phyloP scores from a whole-genome alignment of 1,140 invertebrate genomes.

The Drosophila funebris region DNA sequence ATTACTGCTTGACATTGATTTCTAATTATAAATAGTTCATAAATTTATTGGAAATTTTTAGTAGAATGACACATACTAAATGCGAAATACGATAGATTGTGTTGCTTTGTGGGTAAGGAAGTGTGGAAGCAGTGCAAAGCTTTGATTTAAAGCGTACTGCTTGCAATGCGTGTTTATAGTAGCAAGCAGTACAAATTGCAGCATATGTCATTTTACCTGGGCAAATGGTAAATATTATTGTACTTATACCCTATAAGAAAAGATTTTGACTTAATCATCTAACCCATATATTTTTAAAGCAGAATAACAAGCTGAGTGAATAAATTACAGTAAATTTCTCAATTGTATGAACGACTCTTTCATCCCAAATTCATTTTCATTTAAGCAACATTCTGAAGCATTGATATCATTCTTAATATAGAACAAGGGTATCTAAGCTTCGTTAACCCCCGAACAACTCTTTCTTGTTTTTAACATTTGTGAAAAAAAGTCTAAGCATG shows the following conservation, averaged over 20 bases:
- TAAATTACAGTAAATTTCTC: no score
- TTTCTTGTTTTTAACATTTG: background rate
- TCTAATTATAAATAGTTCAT: conserved; percentile 3
- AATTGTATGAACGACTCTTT: no score
- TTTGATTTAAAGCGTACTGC: background rate
- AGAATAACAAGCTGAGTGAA: no score
- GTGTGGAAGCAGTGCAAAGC: background rate
- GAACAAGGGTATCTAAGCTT: background rate
- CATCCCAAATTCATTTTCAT: no score
- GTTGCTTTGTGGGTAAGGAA: background rate
- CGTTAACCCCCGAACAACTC: background rate
- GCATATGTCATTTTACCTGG: background rate
- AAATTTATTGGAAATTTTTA: background rate
- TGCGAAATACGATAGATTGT: no score
- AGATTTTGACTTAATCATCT: no score
- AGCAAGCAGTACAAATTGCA: background rate
- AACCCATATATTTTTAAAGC: no score
- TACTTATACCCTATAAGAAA: no score
- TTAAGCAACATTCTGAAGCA: no score
- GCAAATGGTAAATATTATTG: background rate
- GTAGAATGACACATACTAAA: background rate
- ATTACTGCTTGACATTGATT: background rate
- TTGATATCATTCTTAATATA: no score
- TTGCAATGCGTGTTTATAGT: background rate
- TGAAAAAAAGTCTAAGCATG: background rate